Evolutionary conservation across 2,797 vertebrate species (phyloP).

Genomic region (Octomys mimax): DNA sequence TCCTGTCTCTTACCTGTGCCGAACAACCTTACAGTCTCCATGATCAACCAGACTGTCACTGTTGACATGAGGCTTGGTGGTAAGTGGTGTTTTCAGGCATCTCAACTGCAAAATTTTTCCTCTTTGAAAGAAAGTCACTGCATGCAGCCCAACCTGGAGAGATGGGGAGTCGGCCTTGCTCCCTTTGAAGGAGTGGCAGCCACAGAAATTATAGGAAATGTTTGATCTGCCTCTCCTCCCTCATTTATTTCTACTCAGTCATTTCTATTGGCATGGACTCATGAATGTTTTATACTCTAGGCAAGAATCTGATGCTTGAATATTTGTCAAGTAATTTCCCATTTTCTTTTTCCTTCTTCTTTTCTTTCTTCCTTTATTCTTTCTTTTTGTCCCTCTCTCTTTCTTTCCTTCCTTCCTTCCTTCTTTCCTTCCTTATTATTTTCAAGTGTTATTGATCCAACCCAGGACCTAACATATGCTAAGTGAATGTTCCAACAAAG

Average conservation of each 20-base stretch:
- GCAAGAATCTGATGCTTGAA: not conserved
- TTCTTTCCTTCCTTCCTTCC: too few species aligned
- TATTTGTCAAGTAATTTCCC: not conserved
- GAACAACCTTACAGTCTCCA: too few species aligned
- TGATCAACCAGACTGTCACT: not conserved
- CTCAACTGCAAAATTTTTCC: not conserved
- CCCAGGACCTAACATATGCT: too few species aligned
- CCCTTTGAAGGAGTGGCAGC: not conserved
- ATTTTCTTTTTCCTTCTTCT: not conserved
- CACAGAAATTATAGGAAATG: not conserved
- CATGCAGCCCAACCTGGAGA: not conserved
- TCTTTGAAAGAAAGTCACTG: not conserved
- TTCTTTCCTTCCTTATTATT: not conserved
- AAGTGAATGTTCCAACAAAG: not conserved
- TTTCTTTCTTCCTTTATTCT: not conserved
- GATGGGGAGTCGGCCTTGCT: rapidly evolving
- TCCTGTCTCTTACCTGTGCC: too few species aligned
- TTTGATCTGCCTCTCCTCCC: not conserved
- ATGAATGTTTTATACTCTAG: not conserved
- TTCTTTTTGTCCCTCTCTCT: not conserved
- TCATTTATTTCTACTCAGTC: not conserved
- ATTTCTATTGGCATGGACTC: not conserved
- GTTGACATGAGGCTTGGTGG: not conserved
- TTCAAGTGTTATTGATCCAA: not conserved
- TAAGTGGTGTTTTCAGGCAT: not conserved